Conservation (phyloP, 2,797 vertebrate genomes). For the Poeciliopsis paucimaculata region DNA sequence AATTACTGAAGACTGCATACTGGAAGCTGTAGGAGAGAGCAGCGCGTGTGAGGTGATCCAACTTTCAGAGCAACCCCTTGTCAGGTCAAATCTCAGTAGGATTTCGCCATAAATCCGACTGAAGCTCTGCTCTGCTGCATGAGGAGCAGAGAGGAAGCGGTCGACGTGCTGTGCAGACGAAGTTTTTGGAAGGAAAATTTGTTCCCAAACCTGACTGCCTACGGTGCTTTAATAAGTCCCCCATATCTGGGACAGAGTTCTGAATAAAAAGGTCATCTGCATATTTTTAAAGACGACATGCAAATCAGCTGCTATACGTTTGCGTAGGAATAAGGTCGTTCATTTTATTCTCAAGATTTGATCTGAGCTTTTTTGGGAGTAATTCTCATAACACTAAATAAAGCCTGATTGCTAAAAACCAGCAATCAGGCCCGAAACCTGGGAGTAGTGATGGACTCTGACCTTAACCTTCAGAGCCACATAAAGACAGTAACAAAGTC, state of each 20-base stretch:
- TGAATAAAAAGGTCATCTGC: slow-evolving; percentile 62
- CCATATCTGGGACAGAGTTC: slow-evolving; percentile 51
- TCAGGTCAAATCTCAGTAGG: slow-evolving; percentile 67
- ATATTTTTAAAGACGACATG: slow-evolving; percentile 47
- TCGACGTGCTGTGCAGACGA: slow-evolving; percentile 30
- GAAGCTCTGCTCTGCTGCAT: slow-evolving; percentile 36
- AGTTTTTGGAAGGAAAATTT: slow-evolving; percentile 37
- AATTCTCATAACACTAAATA: background rate
- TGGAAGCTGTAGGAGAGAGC: slow-evolving; percentile 21
- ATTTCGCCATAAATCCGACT: slow-evolving; percentile 56
- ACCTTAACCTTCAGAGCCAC: too few relatives aligned
- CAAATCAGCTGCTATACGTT: slow-evolving; percentile 46
- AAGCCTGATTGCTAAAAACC: too few relatives aligned
- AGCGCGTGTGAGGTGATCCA: slow-evolving; percentile 62
- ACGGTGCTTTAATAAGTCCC: slow-evolving; percentile 42
- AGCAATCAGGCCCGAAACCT: too few relatives aligned
- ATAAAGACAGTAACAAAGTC: too few relatives aligned
- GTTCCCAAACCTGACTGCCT: slow-evolving; percentile 37
- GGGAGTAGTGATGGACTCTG: too few relatives aligned
- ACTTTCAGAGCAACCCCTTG: slow-evolving; percentile 54
- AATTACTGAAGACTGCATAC: slow-evolving; percentile 13
- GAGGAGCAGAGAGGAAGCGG: slow-evolving; percentile 42
- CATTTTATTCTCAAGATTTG: background rate
- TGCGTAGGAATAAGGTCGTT: slow-evolving; percentile 35
- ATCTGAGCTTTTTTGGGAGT: slow-evolving; percentile 3